Percentiles rank a stretch among this genome's conserved stretches.
These are phyloP conservation scores for Ptilodon capucinus DNA, from an alignment of 2,888 invertebrate genomes.

Conservation along the genomic window DNA sequence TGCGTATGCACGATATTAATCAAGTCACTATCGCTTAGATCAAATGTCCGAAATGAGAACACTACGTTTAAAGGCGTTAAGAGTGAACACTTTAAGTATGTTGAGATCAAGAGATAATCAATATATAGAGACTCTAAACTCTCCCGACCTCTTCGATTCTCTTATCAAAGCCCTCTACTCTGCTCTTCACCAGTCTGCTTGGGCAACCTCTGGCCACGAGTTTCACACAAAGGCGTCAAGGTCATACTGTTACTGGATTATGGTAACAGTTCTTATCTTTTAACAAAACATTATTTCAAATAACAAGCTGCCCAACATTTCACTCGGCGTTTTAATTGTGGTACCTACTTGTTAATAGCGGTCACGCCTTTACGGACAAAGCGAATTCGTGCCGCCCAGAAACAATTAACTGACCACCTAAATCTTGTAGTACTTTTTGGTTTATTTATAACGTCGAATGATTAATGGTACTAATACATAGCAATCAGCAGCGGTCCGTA, in stretches of 20 bases:
- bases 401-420: slow-evolving; percentile 44
- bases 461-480: slow-evolving; percentile 54
- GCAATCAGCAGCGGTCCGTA: slow-evolving; percentile 39
- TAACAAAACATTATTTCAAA: too few species aligned
- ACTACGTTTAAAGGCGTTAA: slow-evolving; percentile 46
- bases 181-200: too few species aligned
- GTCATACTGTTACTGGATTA: too few species aligned
- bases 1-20: slow-evolving; percentile 48
- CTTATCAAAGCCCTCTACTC: too few species aligned
- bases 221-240: slow-evolving; percentile 46
- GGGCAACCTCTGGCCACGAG: too few species aligned
- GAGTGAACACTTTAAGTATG: slow-evolving; percentile 46
- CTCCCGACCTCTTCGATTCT: too few species aligned
- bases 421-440: slow-evolving; percentile 24
- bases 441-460: slow-evolving; percentile 37
- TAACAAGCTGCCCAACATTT: slow-evolving; percentile 51
- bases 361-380: slow-evolving; percentile 48
- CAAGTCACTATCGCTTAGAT: slow-evolving; percentile 42
- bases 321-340: slow-evolving; percentile 43
- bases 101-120: slow-evolving; percentile 45
- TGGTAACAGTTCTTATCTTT: too few species aligned
- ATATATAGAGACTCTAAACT: too few species aligned
- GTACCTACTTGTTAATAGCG: slow-evolving; percentile 35
- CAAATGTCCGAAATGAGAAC: slow-evolving; percentile 36
- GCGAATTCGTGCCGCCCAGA: slow-evolving; percentile 38